Evolutionary conservation across 2,888 invertebrate species (phyloP).

Genomic region (Caenorhabditis plicata): DNA sequence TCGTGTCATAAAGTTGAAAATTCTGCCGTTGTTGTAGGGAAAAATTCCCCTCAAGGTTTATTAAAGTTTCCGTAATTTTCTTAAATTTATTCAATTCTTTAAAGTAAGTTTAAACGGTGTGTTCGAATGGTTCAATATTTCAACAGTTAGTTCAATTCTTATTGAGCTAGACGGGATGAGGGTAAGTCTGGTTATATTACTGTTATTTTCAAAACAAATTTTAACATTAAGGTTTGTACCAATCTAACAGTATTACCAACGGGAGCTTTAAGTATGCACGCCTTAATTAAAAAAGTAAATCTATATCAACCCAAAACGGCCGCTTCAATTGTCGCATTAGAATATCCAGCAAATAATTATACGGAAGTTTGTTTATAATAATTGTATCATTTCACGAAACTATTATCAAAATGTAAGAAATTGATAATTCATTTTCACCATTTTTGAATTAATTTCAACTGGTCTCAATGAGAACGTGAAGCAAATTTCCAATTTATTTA

Average conservation of each 20-base stretch:
- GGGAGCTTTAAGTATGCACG: slow-evolving; percentile 43
- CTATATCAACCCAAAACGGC: slow-evolving; percentile 34
- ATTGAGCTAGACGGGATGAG: slow-evolving; percentile 46
- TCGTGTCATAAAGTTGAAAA: slow-evolving; percentile 40
- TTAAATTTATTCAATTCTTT: no score
- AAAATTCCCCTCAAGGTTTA: no score
- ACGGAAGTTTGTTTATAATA: slow-evolving; percentile 34
- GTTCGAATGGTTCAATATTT: slow-evolving; percentile 45
- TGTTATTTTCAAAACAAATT: no score
- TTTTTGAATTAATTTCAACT: no score
- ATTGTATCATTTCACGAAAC: no score
- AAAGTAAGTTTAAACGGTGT: slow-evolving; percentile 41
- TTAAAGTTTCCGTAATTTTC: no score
- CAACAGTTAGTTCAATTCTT: slow-evolving; percentile 35
- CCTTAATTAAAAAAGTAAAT: slow-evolving; percentile 32
- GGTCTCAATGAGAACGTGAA: no score
- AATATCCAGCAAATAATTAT: slow-evolving; percentile 52
- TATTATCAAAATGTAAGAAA: no score
- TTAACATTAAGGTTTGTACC: slow-evolving; percentile 51
- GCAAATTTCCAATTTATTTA: no score
- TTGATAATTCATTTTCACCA: no score
- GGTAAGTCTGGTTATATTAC: no score
- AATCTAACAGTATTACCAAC: slow-evolving; percentile 45
- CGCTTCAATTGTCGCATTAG: slow-evolving; percentile 47
- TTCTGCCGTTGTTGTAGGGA: slow-evolving; percentile 47